Evolutionary conservation across 2,888 invertebrate species (phyloP).

Genomic region (Aelia acuminata): DNA sequence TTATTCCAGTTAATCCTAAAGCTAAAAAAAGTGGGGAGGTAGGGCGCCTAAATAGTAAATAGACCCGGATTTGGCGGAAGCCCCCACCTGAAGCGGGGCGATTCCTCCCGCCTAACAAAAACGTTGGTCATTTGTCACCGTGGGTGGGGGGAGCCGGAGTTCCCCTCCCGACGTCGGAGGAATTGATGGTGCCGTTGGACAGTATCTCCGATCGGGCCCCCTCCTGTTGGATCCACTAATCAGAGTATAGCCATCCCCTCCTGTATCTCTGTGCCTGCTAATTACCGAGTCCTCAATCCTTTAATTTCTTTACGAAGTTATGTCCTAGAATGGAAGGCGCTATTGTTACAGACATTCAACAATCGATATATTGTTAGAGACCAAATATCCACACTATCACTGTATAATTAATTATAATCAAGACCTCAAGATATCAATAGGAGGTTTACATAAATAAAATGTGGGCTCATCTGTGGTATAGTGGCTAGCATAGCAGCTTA

Average conservation of each 20-base stretch:
- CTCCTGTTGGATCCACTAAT: neutral
- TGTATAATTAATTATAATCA: too few species aligned
- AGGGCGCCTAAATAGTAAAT: slow-evolving; percentile 2
- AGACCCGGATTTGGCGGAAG: neutral
- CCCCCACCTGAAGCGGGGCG: neutral
- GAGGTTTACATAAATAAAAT: too few species aligned
- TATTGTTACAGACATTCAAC: too few species aligned
- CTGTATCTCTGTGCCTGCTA: neutral
- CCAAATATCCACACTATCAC: too few species aligned
- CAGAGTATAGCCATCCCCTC: neutral
- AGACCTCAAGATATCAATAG: too few species aligned
- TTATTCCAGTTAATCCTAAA: neutral
- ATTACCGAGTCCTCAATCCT: neutral
- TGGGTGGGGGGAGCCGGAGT: neutral
- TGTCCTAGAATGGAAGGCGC: too few species aligned
- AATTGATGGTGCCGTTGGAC: slow-evolving; percentile 23
- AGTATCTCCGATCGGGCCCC: neutral
- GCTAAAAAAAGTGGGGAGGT: neutral
- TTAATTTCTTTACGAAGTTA: neutral
- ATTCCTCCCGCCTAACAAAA: slow-evolving; percentile 10
- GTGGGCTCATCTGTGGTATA: too few species aligned
- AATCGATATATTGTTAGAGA: too few species aligned
- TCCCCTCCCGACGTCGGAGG: neutral
- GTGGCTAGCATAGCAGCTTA: too few species aligned
- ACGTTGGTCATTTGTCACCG: slow-evolving; percentile 22